phyloP scores from a whole-genome alignment of 2,888 invertebrate genomes.

The Melanchra persicariae region DNA sequence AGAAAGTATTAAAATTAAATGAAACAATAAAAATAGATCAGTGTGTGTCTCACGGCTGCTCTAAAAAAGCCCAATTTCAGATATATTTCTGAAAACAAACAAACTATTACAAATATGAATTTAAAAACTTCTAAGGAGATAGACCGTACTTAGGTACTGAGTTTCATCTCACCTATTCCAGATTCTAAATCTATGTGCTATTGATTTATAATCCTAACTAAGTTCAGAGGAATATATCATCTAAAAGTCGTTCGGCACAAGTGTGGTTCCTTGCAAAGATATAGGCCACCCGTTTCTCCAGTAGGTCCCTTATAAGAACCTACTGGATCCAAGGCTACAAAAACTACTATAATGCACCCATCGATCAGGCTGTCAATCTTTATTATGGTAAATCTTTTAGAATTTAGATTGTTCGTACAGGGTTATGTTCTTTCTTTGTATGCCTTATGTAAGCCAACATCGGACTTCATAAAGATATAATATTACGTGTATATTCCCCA shows the following conservation, averaged over 20 bases:
- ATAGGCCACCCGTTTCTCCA: constrained; percentile 1
- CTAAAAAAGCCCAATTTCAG: too few relatives aligned
- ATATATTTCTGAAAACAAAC: too few relatives aligned
- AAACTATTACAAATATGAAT: too few relatives aligned
- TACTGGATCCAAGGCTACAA: background rate
- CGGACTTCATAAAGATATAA: background rate
- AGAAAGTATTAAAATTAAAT: too few relatives aligned
- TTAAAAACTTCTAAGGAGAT: too few relatives aligned
- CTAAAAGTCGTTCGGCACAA: background rate
- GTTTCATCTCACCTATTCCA: too few relatives aligned
- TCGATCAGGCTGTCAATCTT: constrained; percentile 22
- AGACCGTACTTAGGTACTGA: too few relatives aligned
- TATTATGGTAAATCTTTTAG: constrained; percentile 3
- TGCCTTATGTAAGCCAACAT: background rate
- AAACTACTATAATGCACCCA: background rate
- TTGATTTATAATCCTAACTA: too few relatives aligned
- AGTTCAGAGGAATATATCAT: background rate
- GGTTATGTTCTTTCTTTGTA: background rate
- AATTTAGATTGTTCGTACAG: background rate
- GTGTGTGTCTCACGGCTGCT: too few relatives aligned
- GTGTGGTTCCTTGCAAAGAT: background rate
- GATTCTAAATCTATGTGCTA: too few relatives aligned
- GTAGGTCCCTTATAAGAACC: background rate
- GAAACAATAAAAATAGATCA: too few relatives aligned
- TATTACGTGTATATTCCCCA: background rate